Percentiles rank a stretch among this genome's conserved stretches.
phyloP scores from a whole-genome alignment of 1,140 invertebrate genomes.

The Maconellicoccus hirsutus region DNA sequence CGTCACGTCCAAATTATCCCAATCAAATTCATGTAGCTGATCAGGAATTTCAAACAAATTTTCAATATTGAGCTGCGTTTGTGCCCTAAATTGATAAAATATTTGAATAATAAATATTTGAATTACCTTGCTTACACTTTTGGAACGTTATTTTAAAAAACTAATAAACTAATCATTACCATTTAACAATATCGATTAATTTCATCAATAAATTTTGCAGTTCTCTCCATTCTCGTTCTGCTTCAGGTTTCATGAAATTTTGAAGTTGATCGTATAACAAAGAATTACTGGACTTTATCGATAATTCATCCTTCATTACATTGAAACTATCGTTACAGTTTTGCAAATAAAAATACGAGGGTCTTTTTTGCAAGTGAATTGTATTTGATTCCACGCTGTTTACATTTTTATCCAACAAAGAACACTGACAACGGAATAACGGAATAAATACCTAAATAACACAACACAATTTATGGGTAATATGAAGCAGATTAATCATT shows the following conservation, averaged over 20 bases:
- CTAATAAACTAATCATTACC: too few species aligned
- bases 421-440: neutral
- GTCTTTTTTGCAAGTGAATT: neutral
- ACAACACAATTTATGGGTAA: neutral
- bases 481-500: neutral
- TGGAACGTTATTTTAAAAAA: too few species aligned
- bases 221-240: neutral
- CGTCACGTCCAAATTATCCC: neutral
- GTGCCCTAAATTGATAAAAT: neutral
- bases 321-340: neutral
- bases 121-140: too few species aligned
- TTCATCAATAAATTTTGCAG: neutral
- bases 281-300: neutral
- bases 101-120: too few species aligned
- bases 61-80: neutral
- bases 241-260: neutral
- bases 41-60: neutral
- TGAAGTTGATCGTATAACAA: neutral
- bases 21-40: neutral
- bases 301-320: neutral
- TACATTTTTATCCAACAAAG: neutral
- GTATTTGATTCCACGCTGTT: neutral
- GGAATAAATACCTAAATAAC: neutral
- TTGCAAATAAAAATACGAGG: neutral
- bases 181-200: neutral